These are phyloP conservation scores for Myrmecobius fasciatus DNA, from an alignment of 2,113 vertebrate genomes.

Conservation along the genomic window DNA sequence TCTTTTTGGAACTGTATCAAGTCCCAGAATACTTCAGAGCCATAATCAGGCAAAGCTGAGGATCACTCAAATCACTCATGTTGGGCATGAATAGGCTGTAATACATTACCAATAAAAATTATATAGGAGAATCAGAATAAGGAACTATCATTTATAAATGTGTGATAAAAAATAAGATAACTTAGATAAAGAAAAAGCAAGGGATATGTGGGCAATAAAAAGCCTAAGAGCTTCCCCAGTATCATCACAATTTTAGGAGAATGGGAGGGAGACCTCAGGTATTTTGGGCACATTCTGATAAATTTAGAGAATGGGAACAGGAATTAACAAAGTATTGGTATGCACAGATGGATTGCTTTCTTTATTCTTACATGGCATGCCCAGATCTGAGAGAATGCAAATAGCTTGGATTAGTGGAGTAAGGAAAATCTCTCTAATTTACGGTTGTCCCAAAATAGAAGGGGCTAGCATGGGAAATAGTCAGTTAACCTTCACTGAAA, in stretches of 20 bases:
- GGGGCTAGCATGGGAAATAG: background rate
- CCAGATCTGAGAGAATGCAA: background rate
- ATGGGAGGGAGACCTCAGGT: background rate
- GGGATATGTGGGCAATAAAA: background rate
- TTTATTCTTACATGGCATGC: background rate
- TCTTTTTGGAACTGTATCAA: background rate
- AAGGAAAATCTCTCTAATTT: background rate
- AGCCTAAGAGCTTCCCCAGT: background rate
- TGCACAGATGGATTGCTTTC: background rate
- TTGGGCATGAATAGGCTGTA: background rate
- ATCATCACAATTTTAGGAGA: background rate
- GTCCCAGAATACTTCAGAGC: background rate
- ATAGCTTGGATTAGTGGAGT: background rate
- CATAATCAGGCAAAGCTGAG: background rate
- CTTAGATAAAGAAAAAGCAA: background rate
- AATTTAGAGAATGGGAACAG: background rate
- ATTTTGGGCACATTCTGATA: background rate
- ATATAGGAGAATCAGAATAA: background rate
- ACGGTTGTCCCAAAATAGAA: background rate
- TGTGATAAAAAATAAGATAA: background rate
- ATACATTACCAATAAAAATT: background rate
- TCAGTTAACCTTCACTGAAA: background rate
- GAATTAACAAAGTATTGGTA: background rate
- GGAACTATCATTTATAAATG: background rate
- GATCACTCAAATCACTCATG: background rate